Base-by-base conservation (phyloP, 2,888 invertebrate species). In the Stenotaenia linearis region DNA sequence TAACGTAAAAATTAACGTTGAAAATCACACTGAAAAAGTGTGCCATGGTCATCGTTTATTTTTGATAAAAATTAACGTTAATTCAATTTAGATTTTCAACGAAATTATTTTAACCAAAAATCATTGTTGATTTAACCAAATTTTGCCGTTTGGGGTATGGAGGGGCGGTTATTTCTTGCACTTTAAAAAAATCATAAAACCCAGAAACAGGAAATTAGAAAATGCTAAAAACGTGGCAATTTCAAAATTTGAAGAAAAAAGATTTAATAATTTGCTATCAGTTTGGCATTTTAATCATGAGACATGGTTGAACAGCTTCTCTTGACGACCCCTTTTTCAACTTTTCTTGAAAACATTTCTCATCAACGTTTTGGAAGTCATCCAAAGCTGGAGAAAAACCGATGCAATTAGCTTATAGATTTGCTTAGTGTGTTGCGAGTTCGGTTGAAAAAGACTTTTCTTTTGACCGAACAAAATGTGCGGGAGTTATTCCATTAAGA, bases 211-310 rank as follows among this genome's bases (percentile, higher is more conserved):
- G 61, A 61, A 61, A 61, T 61, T 61, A 61, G 61, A 61, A 45
- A 61, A 61, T 61, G 6, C 25, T 61, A 7, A 25, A 61, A 61
- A 61, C 23, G 23, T 61, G 61, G 61, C 61, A 61, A 61, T 61
- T 61, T 61, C 12, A 25, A 61, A 25, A 61, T n/a, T n/a, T n/a
- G n/a, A n/a, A n/a, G n/a, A n/a, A n/a, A n/a, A n/a, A n/a, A n/a
- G n/a, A 45, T n/a, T 5, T 45, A 45, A 61, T 61, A 61, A 61
- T 61, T 61, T 61, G 61, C 61, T 61, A 61, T 61, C 61, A 61
- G 61, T 61, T 61, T 61, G 61, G 61, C 61, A 61, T 61, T 61
- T 61, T 61, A 61, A 61, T 61, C 61, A 61, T 28, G 28, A 61
- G 61, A 61, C 25, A 15, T 61, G 25, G 61, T 61, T 45, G n/a